Evolutionary conservation across 2,797 vertebrate genomes (phyloP), one percentile per base, ranked within the genome.

Genomic region (Loriculus beryllinus): DNA sequence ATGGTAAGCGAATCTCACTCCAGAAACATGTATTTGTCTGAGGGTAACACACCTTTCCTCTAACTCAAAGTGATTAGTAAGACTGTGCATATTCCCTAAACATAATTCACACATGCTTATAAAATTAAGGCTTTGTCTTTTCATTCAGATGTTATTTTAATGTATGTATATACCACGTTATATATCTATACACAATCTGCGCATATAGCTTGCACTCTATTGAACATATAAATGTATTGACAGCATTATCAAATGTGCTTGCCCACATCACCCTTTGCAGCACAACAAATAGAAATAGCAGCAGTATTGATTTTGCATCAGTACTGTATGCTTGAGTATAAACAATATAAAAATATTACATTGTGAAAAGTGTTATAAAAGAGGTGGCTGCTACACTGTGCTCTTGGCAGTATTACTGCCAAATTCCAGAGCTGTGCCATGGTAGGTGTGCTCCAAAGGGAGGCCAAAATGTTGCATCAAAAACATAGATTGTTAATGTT

Each of bases 91-190:
- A 59, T 75, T 87, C 82, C 51, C 70, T 67, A 78, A 63, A 89
- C 72, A 21, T 54, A 70, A 65, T 74, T 77, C 57, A 10, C 39
- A 69, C 37, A 40, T 45, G 1, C 4, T 62, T 69, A 25, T 13
- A 45, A 49, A 88, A 54, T 29, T 40, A 84, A 52, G 33, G 16
- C 12, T 49, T 54, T 59, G 2, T 35, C 17, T 39, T 86, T 70
- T 68, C 35, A 51, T 63, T 91, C 12, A 21, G 5, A 18, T 37
- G 10, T 33, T 59, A 35, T 81, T 88, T 86, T 71, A 57, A 62
- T 48, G 5, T 37, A 2, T 22, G 39, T 10, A 8, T 15, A 37
- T 3, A 57, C 33, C 54, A 25, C 2, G 0, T 47, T 42, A 13
- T 20, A n/a, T 35, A 35, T 57, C 26, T 35, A 68, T 59, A 52